These are phyloP conservation scores for Clamator glandarius DNA, from an alignment of 2,797 vertebrate genomes.

Conservation along the genomic window DNA sequence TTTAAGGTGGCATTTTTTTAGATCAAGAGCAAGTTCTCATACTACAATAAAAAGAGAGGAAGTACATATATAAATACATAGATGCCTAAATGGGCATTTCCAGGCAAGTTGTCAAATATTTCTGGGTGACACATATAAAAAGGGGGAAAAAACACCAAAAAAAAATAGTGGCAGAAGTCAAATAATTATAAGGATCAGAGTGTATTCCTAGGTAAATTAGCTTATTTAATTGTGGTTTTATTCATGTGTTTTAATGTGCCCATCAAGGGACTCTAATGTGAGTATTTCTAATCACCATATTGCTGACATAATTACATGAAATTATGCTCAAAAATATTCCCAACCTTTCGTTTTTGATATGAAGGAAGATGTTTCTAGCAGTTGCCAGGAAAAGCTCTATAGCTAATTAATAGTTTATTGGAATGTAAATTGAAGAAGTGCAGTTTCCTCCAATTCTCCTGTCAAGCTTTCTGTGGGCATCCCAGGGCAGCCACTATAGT, in stretches of 20 bases:
- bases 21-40: not conserved
- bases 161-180: not conserved
- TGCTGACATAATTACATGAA: not conserved
- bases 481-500: not conserved
- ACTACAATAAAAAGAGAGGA: not conserved
- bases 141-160: not conserved
- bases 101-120: not conserved
- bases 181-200: not conserved
- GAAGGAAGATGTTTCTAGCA: not conserved
- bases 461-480: not conserved
- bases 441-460: not conserved
- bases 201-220: not conserved
- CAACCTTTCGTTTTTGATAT: not conserved
- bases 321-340: not conserved
- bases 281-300: not conserved
- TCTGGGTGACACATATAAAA: not conserved
- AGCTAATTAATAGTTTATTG: not conserved
- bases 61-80: no score
- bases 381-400: not conserved
- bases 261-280: not conserved
- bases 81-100: not conserved
- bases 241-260: not conserved
- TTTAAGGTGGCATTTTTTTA: not conserved
- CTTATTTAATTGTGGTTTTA: not conserved
- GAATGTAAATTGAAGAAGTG: not conserved